Evolutionary conservation across 2,888 invertebrate species (phyloP).

Genomic region (Ptychoptera contaminata): DNA sequence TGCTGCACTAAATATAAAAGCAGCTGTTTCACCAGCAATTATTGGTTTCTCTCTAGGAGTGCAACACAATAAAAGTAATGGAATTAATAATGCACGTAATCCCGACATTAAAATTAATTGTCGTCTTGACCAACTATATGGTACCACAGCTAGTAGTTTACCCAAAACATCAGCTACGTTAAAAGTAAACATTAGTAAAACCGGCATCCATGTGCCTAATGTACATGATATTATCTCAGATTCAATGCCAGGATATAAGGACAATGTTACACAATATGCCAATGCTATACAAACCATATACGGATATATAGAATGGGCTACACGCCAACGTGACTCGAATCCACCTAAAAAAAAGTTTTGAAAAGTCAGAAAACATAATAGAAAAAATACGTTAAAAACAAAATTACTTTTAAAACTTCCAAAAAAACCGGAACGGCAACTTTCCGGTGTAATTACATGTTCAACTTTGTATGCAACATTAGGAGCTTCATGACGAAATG

Average conservation of each 20-base stretch:
- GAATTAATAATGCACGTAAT: slow-evolving; percentile 58
- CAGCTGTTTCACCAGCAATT: slow-evolving; percentile 48
- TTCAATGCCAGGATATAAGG: slow-evolving; percentile 79
- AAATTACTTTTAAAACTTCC: slow-evolving; percentile 21
- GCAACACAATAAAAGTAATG: slow-evolving; percentile 66
- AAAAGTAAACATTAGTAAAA: slow-evolving; percentile 76
- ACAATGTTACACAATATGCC: slow-evolving; percentile 79
- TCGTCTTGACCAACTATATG: slow-evolving; percentile 68
- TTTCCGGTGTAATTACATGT: slow-evolving; percentile 28
- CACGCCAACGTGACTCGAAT: slow-evolving; percentile 50
- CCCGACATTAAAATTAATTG: slow-evolving; percentile 62
- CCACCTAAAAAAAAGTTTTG: slow-evolving; percentile 16
- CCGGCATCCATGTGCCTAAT: slow-evolving; percentile 80
- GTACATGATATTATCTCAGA: slow-evolving; percentile 76
- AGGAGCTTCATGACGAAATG: slow-evolving; percentile 11
- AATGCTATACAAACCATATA: slow-evolving; percentile 81
- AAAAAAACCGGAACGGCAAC: slow-evolving; percentile 24
- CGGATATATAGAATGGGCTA: slow-evolving; percentile 71
- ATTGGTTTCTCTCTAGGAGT: slow-evolving; percentile 61
- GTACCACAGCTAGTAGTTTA: slow-evolving; percentile 65
- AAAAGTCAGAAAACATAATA: slow-evolving; percentile 1
- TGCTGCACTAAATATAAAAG: slow-evolving; percentile 47
- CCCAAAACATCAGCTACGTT: slow-evolving; percentile 77
- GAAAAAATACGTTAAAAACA: background rate
- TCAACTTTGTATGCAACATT: slow-evolving; percentile 31